Evolutionary conservation across 1,140 invertebrate genomes (phyloP), one percentile per base, ranked within the genome.

Genomic region (Carcinoscorpius rotundicauda): DNA sequence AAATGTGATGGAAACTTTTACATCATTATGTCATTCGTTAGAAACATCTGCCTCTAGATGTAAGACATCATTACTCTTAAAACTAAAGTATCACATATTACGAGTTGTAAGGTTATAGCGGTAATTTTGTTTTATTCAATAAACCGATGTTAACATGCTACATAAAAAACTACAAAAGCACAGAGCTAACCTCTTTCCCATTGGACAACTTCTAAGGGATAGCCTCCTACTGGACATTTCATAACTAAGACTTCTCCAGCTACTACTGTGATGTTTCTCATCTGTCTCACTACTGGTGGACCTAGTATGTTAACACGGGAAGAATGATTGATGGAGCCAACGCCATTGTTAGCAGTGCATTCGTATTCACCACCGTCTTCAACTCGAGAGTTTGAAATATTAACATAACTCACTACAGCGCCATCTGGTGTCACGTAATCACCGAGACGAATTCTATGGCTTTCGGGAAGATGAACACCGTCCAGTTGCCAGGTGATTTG

Each of bases 401-500:
- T 79, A 51, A 81, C 76, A 66, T 75, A 77, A 65, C 79, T 80
- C 53, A 77, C 70, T 52, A 78, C 73, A 62, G 75, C 74, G 53
- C 75, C 77, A 50, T 75, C 68, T 58, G 65, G 63, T 1, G 72
- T 72, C 3, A 73, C 72, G 51, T 71, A 73, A 57, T 72, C 72
- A 49, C 76, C 75, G 29, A 75, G 67, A 9, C 71, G 72, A n/a
- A 76, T 69, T n/a, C 71, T 60, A 50, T 61, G 58, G 67, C 70
- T 72, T 61, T 75, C 75, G 0, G 75, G 74, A 4, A 81, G 67
- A 0, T 71, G 72, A 50, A 73, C 72, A 6, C 73, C 79, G 67
- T 81, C 79, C 8, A 81, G 70, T 4, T 69, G 71, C 81, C 81
- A 82, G 3, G 70, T 71, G 29, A 82, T 75, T 59, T 73, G 82